Conservation (phyloP, 1,140 invertebrate species). For the Pissodes strobi region DNA sequence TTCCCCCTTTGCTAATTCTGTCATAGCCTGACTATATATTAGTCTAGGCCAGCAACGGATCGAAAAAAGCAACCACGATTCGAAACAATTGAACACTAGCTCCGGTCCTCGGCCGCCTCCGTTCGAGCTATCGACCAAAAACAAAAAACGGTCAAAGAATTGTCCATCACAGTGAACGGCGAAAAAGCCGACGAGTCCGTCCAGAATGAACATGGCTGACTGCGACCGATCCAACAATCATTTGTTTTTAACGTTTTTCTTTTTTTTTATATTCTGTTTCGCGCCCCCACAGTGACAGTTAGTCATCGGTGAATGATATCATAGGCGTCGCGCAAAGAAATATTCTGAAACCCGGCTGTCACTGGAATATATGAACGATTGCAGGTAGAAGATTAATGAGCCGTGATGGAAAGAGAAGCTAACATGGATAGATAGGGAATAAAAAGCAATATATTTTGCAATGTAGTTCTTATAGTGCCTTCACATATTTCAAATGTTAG, state of each 20-base stretch:
- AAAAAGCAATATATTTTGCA: too few relatives aligned
- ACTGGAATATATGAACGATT: too few relatives aligned
- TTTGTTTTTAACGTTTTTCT: constrained; percentile 50
- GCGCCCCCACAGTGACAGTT: constrained; percentile 49
- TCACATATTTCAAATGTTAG: too few relatives aligned
- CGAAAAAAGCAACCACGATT: constrained; percentile 6
- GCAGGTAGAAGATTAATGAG: not conserved
- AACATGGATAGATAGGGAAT: too few relatives aligned
- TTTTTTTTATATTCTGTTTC: constrained; percentile 47
- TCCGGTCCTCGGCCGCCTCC: constrained; percentile 4
- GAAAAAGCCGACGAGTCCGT: constrained; percentile 29
- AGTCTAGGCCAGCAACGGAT: not conserved
- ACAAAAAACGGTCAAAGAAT: constrained; percentile 21
- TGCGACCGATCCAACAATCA: constrained; percentile 55
- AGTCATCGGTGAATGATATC: constrained; percentile 33
- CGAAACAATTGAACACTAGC: constrained; percentile 20
- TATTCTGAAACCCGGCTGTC: not conserved
- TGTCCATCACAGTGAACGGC: constrained; percentile 23
- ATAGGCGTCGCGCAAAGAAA: not conserved
- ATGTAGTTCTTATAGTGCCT: too few relatives aligned
- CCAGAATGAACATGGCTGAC: constrained; percentile 50
- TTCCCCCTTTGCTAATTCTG: too few relatives aligned
- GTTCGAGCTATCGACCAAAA: constrained; percentile 8
- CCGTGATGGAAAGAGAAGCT: too few relatives aligned
- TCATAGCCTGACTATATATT: too few relatives aligned